phyloP scores from a whole-genome alignment of 2,888 invertebrate genomes.

The Ennomos fuscantarius region DNA sequence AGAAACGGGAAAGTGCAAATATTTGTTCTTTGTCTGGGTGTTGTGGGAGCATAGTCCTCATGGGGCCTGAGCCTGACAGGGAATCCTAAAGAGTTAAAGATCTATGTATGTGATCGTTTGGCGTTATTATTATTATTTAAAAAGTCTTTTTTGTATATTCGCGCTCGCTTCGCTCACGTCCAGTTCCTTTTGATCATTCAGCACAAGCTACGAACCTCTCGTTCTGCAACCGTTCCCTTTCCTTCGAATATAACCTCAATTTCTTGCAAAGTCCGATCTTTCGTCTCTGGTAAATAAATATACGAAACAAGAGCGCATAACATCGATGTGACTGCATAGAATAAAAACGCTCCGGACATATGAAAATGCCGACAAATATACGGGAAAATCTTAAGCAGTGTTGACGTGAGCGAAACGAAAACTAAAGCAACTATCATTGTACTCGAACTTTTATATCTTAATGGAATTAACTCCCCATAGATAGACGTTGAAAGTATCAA shows the following conservation, averaged over 20 bases:
- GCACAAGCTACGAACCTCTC: not conserved
- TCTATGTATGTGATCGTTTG: too few relatives aligned
- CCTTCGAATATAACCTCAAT: constrained; percentile 36
- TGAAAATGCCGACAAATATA: constrained; percentile 38
- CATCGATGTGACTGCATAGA: constrained; percentile 41
- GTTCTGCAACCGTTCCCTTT: not conserved
- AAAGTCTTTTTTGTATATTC: too few relatives aligned
- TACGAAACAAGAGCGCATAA: constrained; percentile 39
- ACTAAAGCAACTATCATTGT: constrained; percentile 36
- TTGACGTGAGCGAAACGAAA: constrained; percentile 34
- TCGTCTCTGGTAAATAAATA: constrained; percentile 50
- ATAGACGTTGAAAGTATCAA: constrained; percentile 47
- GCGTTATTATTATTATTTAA: too few relatives aligned
- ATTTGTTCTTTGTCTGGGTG: too few relatives aligned
- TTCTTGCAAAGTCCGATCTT: constrained; percentile 45
- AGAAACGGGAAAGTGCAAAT: too few relatives aligned
- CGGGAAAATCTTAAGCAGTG: constrained; percentile 46
- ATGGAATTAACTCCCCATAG: constrained; percentile 47
- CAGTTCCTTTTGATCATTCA: too few relatives aligned
- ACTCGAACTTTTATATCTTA: constrained; percentile 38
- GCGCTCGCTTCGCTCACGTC: too few relatives aligned
- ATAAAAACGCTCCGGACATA: constrained; percentile 47
- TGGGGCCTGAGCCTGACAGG: too few relatives aligned
- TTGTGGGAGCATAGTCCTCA: too few relatives aligned
- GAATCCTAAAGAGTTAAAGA: too few relatives aligned